phyloP scores from a whole-genome alignment of 2,797 vertebrate genomes.

The Anguilla megastoma region DNA sequence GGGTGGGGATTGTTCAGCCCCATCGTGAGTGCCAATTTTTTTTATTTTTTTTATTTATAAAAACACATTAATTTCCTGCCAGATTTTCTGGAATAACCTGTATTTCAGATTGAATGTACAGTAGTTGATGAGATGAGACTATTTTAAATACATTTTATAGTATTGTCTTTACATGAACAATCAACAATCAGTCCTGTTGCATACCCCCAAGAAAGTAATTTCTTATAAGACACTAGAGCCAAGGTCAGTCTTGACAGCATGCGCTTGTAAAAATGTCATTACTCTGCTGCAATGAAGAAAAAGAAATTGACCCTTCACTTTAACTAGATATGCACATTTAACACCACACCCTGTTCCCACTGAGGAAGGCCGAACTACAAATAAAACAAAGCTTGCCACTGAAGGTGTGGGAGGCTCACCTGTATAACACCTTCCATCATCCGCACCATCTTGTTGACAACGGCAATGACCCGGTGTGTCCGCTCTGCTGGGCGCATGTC shows the following conservation, averaged over 20 bases:
- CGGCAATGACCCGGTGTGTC: slow-evolving; percentile 71
- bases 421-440: slow-evolving; percentile 87
- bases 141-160: neutral
- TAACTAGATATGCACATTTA: neutral
- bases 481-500: slow-evolving; percentile 67
- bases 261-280: neutral
- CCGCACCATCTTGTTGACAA: slow-evolving; percentile 86
- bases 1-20: no score
- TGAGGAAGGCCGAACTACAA: neutral
- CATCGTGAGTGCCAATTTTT: no score
- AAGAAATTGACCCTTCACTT: neutral
- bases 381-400: neutral
- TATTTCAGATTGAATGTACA: neutral
- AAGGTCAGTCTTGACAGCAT: neutral
- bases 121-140: neutral
- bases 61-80: no score
- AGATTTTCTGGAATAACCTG: neutral
- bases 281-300: neutral
- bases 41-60: no score
- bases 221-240: neutral
- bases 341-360: neutral
- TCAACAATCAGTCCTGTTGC: neutral
- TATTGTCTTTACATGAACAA: neutral
- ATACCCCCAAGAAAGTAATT: neutral
- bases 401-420: slow-evolving; percentile 65